Evolutionary conservation across 37 sponge, comb jelly and placozoan species (phyloP), one percentile per base, ranked within the genome.

Genomic region (Petrosia ficiformis): DNA sequence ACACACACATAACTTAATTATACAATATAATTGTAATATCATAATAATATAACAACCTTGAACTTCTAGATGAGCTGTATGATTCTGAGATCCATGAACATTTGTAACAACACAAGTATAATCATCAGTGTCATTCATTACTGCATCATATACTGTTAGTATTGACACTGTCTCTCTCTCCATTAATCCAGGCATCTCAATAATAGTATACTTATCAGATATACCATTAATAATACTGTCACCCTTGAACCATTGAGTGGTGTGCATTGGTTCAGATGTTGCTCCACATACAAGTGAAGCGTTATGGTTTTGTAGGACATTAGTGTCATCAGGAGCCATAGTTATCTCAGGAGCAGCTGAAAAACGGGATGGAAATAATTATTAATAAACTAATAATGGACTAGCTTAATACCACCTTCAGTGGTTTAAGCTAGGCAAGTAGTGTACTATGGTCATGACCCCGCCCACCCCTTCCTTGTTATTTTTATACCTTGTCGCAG

Each of bases 321-420:
- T 61, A 61, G 22, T 6, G 28, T 61, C 28, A 24, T 8, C 5
- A 26, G 26, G 26, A 26, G 26, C 11, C n/a, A 5, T 5, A 26
- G 28, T n/a, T 6, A 61, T 22, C 63, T n/a, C 63, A 26, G 63
- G 63, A 61, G 63, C 63, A 61, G 63, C 63, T 61, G n/a, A 26
- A 61, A n/a, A 14, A 48, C 14, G 54, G 54, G 14, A 48, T 19
- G 54, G 14, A 14, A 48, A 48, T 8, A 8, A 14, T 19, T 48
- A 48, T 19, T 8, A 48, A 19, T 19, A 48, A 48, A 48, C 14
- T 8, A 48, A 48, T 19, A 48, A 48, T n/a, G n/a, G n/a, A n/a
- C n/a, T n/a, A n/a, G n/a, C n/a, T n/a, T n/a, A n/a, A n/a, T n/a
- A n/a, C n/a, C n/a, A n/a, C n/a, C n/a, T n/a, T n/a, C n/a, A n/a